Evolutionary conservation across 2,888 invertebrate genomes (phyloP), one percentile per base, ranked within the genome.

Genomic region (Uloborus plumipes): DNA sequence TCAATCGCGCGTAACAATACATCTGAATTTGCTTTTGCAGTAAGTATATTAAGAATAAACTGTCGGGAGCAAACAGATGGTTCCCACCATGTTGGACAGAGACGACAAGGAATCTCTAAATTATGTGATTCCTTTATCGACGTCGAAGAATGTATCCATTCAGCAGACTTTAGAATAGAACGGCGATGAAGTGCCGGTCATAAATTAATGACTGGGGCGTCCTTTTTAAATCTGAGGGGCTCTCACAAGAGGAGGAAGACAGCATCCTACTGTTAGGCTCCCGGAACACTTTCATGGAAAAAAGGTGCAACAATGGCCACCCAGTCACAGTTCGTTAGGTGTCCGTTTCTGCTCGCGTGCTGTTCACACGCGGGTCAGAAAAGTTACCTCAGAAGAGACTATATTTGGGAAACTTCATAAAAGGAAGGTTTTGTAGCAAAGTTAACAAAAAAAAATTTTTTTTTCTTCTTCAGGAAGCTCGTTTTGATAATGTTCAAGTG

Each of bases 81-180:
- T 50, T 50, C n/a, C 61, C 26, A n/a, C 31, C 20, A 22, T n/a
- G 39, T 16, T 2, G 20, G 74, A 70, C 74, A 74, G 58, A 39
- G 80, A 74, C 80, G 70, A 70, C 26, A 64, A 65, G 69, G 80
- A 81, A 81, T 81, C 80, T 81, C 80, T 81, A 81, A 81, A 81
- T 81, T 81, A 81, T 81, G 74, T 72, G 61, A 22, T 53, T 65
- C 70, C 39, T 39, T 39, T 39, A 39, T 39, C 39, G 39, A 39
- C 39, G 61, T 77, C 49, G 39, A n/a, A n/a, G 18, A 65, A 18
- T 18, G 49, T 65, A 49, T 65, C 65, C 16, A 66, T 72, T 72
- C 78, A 79, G 15, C 49, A 7, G 6, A 26, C 49, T 66, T 49
- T 18, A 61, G 62, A 18, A 53, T 53, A 39, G 31, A 39, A 61